Conservation (phyloP, 2,113 vertebrate species). For the Ochotona princeps region DNA sequence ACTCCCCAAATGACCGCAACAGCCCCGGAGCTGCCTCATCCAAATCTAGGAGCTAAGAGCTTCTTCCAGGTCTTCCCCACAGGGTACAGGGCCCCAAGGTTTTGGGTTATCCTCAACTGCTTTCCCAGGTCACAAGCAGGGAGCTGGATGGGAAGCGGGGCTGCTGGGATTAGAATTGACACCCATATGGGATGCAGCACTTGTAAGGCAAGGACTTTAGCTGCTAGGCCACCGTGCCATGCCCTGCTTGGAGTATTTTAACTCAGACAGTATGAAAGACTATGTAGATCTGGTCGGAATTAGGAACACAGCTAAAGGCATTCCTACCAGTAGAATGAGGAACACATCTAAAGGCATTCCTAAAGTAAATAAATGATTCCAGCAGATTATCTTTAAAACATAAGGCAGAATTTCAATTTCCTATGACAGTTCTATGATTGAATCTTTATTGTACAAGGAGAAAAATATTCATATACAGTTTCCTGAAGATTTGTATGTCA, state of each 20-base stretch:
- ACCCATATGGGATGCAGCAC: no score
- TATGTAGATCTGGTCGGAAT: background rate
- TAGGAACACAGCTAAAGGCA: background rate
- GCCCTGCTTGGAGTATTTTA: background rate
- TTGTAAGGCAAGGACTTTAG: no score
- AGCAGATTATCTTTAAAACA: slow-evolving; percentile 59
- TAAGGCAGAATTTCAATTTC: slow-evolving; percentile 54
- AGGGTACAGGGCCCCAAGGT: no score
- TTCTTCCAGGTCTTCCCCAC: no score
- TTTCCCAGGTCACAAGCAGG: no score
- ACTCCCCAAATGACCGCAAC: no score
- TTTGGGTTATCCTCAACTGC: no score
- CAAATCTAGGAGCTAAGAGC: no score
- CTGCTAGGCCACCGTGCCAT: no score
- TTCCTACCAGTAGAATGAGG: slow-evolving; percentile 15
- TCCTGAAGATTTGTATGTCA: slow-evolving; percentile 57
- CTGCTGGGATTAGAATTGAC: no score
- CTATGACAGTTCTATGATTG: slow-evolving; percentile 54
- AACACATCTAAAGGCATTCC: slow-evolving; percentile 8
- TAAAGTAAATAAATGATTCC: slow-evolving; percentile 59
- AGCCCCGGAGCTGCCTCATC: no score
- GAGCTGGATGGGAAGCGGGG: no score
- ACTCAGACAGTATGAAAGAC: background rate
- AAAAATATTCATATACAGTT: slow-evolving; percentile 41
- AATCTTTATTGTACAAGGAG: slow-evolving; percentile 55